Evolutionary conservation across 2,888 invertebrate species (phyloP).

Genomic region (Bhutanitis thaidina): DNA sequence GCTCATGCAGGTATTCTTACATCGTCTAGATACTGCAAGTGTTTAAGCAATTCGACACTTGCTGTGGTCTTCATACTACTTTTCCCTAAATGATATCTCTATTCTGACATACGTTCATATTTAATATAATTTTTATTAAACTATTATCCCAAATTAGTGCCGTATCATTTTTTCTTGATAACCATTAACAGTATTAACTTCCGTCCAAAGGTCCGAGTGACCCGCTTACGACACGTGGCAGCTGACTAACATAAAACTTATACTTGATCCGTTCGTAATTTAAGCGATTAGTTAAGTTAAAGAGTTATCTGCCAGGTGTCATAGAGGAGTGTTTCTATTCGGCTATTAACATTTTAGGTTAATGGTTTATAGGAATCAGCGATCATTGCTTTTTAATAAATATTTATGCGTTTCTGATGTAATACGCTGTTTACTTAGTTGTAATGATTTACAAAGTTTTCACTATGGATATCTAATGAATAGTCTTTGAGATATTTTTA

Average conservation of each 20-base stretch:
- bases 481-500: too few relatives aligned
- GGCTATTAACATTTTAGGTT: conserved; percentile 17
- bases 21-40: too few relatives aligned
- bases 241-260: conserved; percentile 8
- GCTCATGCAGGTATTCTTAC: too few relatives aligned
- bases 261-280: conserved; percentile 16
- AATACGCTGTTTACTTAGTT: neutral
- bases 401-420: conserved; percentile 14
- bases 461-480: too few relatives aligned
- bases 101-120: too few relatives aligned
- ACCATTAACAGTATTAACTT: neutral
- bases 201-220: neutral
- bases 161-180: neutral
- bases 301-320: conserved; percentile 18
- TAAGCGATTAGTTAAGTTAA: conserved; percentile 12
- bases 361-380: conserved; percentile 16
- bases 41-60: too few relatives aligned
- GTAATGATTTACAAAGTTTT: neutral
- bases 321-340: conserved; percentile 6
- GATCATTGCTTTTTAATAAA: conserved; percentile 15
- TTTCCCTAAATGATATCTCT: too few relatives aligned
- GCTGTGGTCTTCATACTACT: too few relatives aligned
- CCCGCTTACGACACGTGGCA: neutral
- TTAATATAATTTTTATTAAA: too few relatives aligned
- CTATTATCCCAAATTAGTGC: too few relatives aligned